Percentiles rank a stretch among this genome's conserved stretches.
These are phyloP conservation scores for Syrphus vitripennis DNA, from an alignment of 2,888 invertebrate genomes.

Conservation along the genomic window DNA sequence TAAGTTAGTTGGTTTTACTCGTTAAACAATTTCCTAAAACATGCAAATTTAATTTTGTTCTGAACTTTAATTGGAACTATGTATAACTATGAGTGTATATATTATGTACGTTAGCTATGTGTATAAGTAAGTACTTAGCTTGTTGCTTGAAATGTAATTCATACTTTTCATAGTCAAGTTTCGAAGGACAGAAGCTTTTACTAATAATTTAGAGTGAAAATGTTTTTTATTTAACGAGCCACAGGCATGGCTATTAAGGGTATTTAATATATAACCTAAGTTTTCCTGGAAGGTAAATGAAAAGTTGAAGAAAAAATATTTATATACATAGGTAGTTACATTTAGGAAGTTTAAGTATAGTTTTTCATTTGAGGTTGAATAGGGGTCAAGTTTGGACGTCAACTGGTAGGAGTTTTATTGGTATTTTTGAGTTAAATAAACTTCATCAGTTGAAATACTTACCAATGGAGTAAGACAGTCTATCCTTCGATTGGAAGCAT, in stretches of 20 bases:
- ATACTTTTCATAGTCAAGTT: conserved; percentile 5
- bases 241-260: neutral
- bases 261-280: conserved; percentile 12
- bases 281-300: too few relatives aligned
- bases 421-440: neutral
- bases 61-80: conserved; percentile 30
- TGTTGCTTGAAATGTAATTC: conserved; percentile 4
- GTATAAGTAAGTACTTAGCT: neutral
- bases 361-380: neutral
- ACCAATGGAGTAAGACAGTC: conserved; percentile 49
- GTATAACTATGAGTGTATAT: neutral
- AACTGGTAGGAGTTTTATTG: neutral
- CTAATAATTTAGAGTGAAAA: conserved; percentile 4
- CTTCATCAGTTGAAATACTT: conserved; percentile 13
- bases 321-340: too few relatives aligned
- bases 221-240: neutral
- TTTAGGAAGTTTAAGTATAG: neutral
- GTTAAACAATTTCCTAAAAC: conserved; percentile 27
- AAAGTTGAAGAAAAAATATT: too few relatives aligned
- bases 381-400: neutral
- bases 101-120: neutral
- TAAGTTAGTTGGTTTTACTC: neutral
- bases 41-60: conserved; percentile 17
- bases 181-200: conserved; percentile 22
- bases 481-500: conserved; percentile 54